These are phyloP conservation scores for Capreolus pygargus DNA, from an alignment of 2,113 vertebrate species.

Conservation along the genomic window DNA sequence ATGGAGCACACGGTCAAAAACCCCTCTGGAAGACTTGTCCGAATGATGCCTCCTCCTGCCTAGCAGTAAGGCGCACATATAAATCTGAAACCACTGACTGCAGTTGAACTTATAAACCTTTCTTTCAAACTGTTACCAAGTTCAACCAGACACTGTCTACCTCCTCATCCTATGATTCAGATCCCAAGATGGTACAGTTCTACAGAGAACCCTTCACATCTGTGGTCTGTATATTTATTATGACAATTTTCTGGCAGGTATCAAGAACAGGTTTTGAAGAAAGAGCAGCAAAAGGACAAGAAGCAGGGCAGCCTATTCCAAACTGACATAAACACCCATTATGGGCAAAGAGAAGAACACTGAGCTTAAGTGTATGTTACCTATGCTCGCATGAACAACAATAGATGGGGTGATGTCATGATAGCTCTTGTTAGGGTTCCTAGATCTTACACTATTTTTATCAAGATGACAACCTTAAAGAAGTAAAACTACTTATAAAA, in stretches of 20 bases:
- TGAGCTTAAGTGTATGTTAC: background rate
- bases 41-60: background rate
- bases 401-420: background rate
- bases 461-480: background rate
- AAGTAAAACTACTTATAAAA: background rate
- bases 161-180: background rate
- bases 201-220: too few species aligned
- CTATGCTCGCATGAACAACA: background rate
- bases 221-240: background rate
- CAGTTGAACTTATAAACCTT: background rate
- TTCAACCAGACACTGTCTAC: background rate
- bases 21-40: background rate
- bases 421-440: background rate
- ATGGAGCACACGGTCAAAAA: background rate
- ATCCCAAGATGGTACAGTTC: background rate
- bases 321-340: background rate
- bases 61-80: background rate
- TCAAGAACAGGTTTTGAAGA: background rate
- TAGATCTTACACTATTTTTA: background rate
- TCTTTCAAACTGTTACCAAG: background rate
- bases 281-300: background rate
- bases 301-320: background rate
- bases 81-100: background rate
- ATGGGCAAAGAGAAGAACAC: background rate
- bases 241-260: background rate